A percentile compares a stretch with the other conserved stretches of the same genome.
phyloP scores from a whole-genome alignment of 1,140 invertebrate genomes.

The Drosophila kurseongensis region DNA sequence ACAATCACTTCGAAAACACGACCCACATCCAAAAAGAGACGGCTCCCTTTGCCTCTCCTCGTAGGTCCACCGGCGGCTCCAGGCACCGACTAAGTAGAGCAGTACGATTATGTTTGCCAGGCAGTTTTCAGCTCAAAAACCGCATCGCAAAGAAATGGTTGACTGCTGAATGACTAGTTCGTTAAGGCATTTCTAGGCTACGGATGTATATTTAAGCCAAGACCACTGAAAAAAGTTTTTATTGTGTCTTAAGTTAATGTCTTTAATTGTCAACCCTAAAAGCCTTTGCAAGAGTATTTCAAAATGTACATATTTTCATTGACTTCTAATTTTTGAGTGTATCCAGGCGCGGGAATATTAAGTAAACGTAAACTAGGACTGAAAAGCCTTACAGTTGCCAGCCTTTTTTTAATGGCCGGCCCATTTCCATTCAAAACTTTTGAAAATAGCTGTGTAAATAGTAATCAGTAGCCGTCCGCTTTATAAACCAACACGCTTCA shows the following conservation, averaged over 20 bases:
- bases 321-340: neutral
- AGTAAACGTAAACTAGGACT: no score
- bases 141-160: slow-evolving; percentile 2
- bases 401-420: no score
- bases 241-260: neutral
- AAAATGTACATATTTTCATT: neutral
- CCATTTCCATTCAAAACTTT: neutral
- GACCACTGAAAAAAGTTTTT: neutral
- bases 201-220: slow-evolving; percentile 1
- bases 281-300: neutral
- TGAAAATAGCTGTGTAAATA: neutral
- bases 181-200: slow-evolving; percentile 7
- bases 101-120: neutral
- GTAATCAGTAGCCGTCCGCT: neutral
- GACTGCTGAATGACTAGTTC: neutral
- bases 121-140: slow-evolving; percentile 4
- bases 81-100: neutral
- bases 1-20: slow-evolving; percentile 7
- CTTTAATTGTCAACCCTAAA: neutral
- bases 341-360: neutral
- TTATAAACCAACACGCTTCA: neutral
- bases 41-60: slow-evolving; percentile 27
- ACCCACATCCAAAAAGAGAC: slow-evolving; percentile 12
- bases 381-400: no score
- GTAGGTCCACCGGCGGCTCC: slow-evolving; percentile 1